These are phyloP conservation scores for Apamea sordens DNA, from an alignment of 2,888 invertebrate genomes.

Conservation along the genomic window DNA sequence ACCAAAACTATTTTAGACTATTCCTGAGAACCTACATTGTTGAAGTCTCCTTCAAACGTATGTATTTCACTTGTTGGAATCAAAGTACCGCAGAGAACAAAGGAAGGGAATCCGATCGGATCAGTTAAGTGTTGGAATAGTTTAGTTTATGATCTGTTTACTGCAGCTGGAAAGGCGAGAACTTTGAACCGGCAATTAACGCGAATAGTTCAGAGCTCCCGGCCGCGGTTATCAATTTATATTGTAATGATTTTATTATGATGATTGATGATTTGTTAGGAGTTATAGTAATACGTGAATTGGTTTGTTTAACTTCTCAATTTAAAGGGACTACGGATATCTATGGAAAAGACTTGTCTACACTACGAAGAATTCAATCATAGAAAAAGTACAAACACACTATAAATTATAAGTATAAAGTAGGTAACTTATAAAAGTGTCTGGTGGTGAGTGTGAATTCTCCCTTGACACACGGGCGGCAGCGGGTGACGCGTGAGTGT, in stretches of 20 bases:
- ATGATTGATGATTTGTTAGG: background rate
- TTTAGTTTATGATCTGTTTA: conserved; percentile 29
- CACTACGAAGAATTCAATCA: background rate
- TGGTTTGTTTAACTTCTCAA: background rate
- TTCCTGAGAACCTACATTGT: background rate
- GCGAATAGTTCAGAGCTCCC: background rate
- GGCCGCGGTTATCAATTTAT: background rate
- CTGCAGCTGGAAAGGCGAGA: too few relatives aligned
- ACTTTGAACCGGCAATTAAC: conserved; percentile 10
- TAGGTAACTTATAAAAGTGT: too few relatives aligned
- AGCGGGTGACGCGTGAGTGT: too few relatives aligned
- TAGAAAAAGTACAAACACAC: background rate
- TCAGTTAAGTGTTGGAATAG: background rate
- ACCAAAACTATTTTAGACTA: background rate
- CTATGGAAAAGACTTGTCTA: background rate
- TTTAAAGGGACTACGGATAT: too few relatives aligned
- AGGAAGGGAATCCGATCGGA: background rate
- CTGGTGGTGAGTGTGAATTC: background rate
- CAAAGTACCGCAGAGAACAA: background rate
- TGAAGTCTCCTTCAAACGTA: background rate
- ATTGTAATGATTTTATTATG: background rate
- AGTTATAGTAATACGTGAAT: background rate
- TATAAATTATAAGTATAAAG: too few relatives aligned
- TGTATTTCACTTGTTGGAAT: background rate
- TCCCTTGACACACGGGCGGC: background rate